These are phyloP conservation scores for Plestiodon gilberti DNA, from an alignment of 2,113 vertebrate species.

Conservation along the genomic window DNA sequence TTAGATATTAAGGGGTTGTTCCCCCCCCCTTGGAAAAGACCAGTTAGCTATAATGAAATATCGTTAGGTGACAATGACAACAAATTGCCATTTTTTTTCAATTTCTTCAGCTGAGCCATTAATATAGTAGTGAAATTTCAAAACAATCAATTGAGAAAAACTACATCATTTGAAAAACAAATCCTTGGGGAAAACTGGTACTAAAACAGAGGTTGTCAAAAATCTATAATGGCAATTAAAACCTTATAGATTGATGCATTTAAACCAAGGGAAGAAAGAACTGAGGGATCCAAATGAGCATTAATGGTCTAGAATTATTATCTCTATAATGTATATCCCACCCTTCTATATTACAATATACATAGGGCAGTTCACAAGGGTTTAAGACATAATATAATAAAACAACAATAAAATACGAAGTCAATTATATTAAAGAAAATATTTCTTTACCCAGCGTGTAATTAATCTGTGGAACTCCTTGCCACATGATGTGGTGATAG, in stretches of 20 bases:
- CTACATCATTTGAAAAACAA: background rate
- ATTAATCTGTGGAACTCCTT: no score
- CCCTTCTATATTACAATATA: no score
- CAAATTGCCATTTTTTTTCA: background rate
- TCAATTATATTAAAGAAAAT: no score
- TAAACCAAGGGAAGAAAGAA: background rate
- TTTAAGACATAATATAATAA: no score
- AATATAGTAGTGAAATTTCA: background rate
- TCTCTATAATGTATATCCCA: no score
- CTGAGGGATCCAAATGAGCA: background rate
- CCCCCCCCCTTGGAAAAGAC: background rate
- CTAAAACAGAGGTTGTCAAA: no score
- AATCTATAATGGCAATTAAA: constrained; percentile 1
- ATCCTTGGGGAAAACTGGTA: background rate
- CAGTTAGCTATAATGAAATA: background rate
- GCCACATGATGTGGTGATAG: no score
- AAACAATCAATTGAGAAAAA: background rate
- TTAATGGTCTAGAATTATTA: background rate
- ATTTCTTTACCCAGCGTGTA: no score
- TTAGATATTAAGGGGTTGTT: background rate
- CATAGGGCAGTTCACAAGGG: no score
- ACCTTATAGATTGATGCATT: background rate
- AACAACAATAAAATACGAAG: no score
- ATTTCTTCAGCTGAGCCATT: background rate
- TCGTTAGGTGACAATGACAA: background rate